A percentile compares a stretch with the other conserved stretches of the same genome.
phyloP scores from a whole-genome alignment of 2,888 invertebrate species.

The Congeria kusceri region DNA sequence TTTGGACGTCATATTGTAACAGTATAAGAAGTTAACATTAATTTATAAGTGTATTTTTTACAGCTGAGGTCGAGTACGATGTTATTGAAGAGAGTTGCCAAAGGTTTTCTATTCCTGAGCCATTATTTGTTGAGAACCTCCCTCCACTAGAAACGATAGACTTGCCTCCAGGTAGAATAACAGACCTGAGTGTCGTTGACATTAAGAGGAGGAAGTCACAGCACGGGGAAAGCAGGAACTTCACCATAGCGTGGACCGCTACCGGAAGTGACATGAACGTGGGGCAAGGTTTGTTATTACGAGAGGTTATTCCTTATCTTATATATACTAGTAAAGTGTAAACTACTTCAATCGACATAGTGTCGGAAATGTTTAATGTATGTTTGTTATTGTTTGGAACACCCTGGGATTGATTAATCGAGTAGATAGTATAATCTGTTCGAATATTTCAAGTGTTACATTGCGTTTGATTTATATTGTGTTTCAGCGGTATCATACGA shows the following conservation, averaged over 20 bases:
- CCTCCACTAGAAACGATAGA: background rate
- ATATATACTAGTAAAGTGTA: too few species aligned
- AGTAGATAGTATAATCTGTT: too few species aligned
- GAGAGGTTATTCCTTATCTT: background rate
- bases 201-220: background rate
- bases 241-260: background rate
- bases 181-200: background rate
- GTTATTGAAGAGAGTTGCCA: background rate
- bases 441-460: background rate
- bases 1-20: too few species aligned
- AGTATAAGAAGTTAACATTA: too few species aligned
- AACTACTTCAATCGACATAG: too few species aligned
- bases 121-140: background rate
- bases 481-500: background rate
- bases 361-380: too few species aligned
- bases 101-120: background rate
- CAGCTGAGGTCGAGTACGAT: conserved; percentile 3
- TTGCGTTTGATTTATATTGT: too few species aligned
- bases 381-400: too few species aligned
- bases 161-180: background rate
- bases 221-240: conserved; percentile 2
- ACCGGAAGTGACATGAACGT: conserved; percentile 4
- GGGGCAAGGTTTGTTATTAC: background rate
- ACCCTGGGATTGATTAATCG: too few species aligned
- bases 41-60: background rate